A percentile compares a stretch with the other conserved stretches of the same genome.
phyloP scores from a whole-genome alignment of 1,140 invertebrate genomes.

The Notospermus geniculatus region DNA sequence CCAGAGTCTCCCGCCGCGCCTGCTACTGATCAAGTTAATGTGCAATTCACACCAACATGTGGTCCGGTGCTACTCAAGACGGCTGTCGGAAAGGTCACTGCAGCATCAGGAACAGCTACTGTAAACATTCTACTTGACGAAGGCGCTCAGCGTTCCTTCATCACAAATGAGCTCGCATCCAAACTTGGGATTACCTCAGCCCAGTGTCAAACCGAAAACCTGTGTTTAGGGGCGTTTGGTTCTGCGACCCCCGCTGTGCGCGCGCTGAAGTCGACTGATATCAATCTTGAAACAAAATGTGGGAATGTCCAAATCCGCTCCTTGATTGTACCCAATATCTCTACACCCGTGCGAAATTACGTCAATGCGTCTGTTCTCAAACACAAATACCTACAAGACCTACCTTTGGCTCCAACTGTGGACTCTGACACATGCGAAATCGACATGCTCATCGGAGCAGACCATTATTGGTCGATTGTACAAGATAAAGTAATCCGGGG shows the following conservation, averaged over 20 bases:
- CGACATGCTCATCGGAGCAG: too few relatives aligned
- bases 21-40: neutral
- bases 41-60: neutral
- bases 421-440: conserved; percentile 3
- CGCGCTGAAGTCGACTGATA: neutral
- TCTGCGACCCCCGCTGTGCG: neutral
- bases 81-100: neutral
- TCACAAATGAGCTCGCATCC: neutral
- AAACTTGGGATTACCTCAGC: neutral
- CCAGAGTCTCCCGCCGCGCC: neutral
- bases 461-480: conserved; percentile 19
- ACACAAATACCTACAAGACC: conserved; percentile 10
- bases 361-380: neutral
- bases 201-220: neutral
- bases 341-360: conserved; percentile 8
- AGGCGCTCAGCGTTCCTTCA: conserved; percentile 4
- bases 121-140: conserved; percentile 1
- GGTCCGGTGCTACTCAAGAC: conserved; percentile 4
- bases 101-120: neutral
- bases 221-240: neutral
- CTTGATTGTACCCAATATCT: conserved; percentile 16
- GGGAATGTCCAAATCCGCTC: neutral
- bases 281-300: neutral
- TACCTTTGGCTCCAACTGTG: conserved; percentile 11
- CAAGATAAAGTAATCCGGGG: conserved; percentile 14